Evolutionary conservation across 2,888 invertebrate genomes (phyloP).

Genomic region (Gastracanthus pulcherrimus): DNA sequence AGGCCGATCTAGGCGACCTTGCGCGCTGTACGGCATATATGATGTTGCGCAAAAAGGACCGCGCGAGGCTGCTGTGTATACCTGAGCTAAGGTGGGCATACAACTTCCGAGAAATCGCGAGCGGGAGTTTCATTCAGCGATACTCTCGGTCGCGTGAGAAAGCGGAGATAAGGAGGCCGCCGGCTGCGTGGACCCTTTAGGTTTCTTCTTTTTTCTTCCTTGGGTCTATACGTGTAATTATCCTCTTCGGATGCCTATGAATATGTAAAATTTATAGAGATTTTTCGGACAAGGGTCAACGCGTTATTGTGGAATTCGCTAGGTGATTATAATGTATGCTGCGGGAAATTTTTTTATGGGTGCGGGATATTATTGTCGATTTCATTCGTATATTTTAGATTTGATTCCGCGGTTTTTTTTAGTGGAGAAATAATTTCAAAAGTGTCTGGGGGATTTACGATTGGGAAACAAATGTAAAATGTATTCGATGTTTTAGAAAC

Average conservation of each 20-base stretch:
- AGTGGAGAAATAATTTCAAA: no score
- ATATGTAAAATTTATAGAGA: background rate
- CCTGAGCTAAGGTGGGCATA: background rate
- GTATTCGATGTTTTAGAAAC: no score
- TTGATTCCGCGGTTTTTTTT: no score
- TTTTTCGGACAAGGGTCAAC: background rate
- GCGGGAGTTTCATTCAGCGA: constrained; percentile 9
- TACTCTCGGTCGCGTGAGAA: constrained; percentile 1
- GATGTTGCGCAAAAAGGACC: constrained; percentile 13
- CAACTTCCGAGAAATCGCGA: constrained; percentile 17
- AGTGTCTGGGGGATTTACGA: no score
- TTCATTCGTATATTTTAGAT: no score
- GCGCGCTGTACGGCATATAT: background rate
- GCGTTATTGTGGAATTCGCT: no score
- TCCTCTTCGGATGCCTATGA: background rate
- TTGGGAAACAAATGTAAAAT: no score
- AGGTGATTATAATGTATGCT: no score
- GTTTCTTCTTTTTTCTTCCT: background rate
- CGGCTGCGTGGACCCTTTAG: background rate
- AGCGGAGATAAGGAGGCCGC: background rate
- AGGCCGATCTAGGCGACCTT: background rate
- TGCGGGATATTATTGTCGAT: no score
- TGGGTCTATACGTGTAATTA: background rate
- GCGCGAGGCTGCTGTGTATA: no score
- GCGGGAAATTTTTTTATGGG: no score